Base-by-base conservation (phyloP, 2,797 vertebrate species). In the Pelodytes ibericus region DNA sequence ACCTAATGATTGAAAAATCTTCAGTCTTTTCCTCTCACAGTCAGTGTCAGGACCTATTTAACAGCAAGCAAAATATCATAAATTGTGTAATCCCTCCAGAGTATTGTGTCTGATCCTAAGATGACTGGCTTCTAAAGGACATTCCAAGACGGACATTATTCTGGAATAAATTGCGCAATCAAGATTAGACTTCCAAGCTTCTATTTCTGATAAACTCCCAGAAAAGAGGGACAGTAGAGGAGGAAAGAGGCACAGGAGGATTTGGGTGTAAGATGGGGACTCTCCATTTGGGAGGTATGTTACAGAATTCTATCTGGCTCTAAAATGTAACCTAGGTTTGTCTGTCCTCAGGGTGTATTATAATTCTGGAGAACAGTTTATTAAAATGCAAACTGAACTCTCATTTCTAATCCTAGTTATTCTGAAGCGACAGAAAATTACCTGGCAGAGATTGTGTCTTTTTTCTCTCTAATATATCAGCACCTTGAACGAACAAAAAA, bases 1-100 rank as follows among this genome's bases (percentile, higher is more conserved):
- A 2, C 47, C 49, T 53, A 33, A 22, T 56, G 66, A 69, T 31
- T 56, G 49, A 33, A 47, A 69, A 56, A n/a, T 4, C 15, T 1
- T 22, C 47, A 24, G 24, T 13, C 2, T 51, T 24, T 20, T 31
- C 4, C 1, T 56, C 29, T 24, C 20, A 18, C 65, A 33, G 44
- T 3, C 47, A 56, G 30, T 69, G 66, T 69, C 66, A 69, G 66
- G 66, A 24, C 66, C 47, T 69, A 67, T 51, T 67, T 67, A 67
- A 51, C 64, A 29, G 64, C n/a, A 67, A n/a, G 25, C 47, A 44
- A 67, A 67, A 67, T 16, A 67, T 49, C 47, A 67, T 67, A 67
- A 67, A 67, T 49, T 20, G 64, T 67, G n/a, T 67, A 65, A 47
- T 25, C 44, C 63, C 41, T 44, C 29, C 25, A 67, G 64, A 67